Conservation (phyloP, 1,140 invertebrate genomes). For the Frieseomelitta varia region DNA sequence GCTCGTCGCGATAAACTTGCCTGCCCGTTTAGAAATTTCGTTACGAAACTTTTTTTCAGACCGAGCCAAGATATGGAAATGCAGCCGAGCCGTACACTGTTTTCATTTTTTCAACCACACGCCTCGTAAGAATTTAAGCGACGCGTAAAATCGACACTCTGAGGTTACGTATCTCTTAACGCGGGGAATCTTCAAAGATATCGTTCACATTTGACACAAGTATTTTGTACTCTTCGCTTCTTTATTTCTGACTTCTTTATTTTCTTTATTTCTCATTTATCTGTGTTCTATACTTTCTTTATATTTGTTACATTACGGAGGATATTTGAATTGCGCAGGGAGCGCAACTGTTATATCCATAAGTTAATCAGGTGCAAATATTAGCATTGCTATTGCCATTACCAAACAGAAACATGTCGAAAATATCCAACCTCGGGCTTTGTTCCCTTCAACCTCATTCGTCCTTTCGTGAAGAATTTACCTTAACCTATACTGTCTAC, state of each 20-base stretch:
- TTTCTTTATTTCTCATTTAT: background rate
- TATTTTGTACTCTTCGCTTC: background rate
- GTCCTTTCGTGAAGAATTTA: background rate
- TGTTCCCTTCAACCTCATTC: too few relatives aligned
- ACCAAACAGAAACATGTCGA: background rate
- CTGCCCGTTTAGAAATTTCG: constrained; percentile 21
- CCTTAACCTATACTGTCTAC: too few relatives aligned
- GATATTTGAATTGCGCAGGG: background rate
- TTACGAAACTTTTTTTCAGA: constrained; percentile 30
- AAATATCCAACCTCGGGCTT: background rate
- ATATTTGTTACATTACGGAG: background rate
- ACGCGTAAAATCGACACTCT: background rate
- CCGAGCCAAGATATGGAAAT: constrained; percentile 30
- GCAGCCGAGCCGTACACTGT: background rate
- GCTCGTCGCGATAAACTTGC: constrained; percentile 32
- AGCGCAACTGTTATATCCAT: background rate
- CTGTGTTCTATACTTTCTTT: background rate
- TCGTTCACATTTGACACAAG: background rate
- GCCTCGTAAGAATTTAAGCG: constrained; percentile 6
- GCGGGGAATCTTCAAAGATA: background rate
- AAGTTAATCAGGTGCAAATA: background rate
- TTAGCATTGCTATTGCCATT: background rate
- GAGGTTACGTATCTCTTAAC: background rate
- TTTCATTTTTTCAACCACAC: background rate
- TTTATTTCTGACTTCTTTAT: background rate